Percentiles rank a stretch among this genome's conserved stretches.
These are phyloP conservation scores for Pavo muticus DNA, from an alignment of 2,113 vertebrate genomes.

Conservation along the genomic window DNA sequence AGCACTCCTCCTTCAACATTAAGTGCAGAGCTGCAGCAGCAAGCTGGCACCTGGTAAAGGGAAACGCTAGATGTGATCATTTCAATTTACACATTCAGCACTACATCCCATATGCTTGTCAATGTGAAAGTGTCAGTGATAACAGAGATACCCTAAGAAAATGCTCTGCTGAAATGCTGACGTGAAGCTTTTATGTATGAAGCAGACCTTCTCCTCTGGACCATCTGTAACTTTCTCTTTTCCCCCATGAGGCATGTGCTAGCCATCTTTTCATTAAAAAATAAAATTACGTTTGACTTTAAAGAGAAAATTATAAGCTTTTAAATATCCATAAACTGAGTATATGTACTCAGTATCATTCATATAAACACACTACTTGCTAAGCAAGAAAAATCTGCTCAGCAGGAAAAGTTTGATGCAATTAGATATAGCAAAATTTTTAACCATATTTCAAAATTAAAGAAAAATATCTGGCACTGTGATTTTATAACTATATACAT, in stretches of 20 bases:
- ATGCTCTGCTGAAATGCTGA: slow-evolving; percentile 78
- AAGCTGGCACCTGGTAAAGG: slow-evolving; percentile 80
- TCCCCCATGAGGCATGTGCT: slow-evolving; percentile 56
- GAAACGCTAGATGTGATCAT: slow-evolving; percentile 82
- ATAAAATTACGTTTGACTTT: not conserved
- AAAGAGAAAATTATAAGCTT: slow-evolving; percentile 12
- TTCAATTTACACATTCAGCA: slow-evolving; percentile 86
- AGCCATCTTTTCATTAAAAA: slow-evolving; percentile 41
- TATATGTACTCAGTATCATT: slow-evolving; percentile 4
- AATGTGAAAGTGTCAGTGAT: slow-evolving; percentile 82
- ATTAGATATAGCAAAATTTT: not conserved
- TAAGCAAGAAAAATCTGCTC: slow-evolving; percentile 47
- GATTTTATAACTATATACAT: not conserved
- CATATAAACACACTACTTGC: not conserved
- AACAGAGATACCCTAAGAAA: slow-evolving; percentile 80
- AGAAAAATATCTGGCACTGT: not conserved
- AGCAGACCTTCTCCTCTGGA: slow-evolving; percentile 71
- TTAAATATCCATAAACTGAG: slow-evolving; percentile 28
- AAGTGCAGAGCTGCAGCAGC: slow-evolving; percentile 72
- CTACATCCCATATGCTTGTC: slow-evolving; percentile 83
- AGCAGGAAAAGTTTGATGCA: not conserved
- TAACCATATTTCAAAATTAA: slow-evolving; percentile 15
- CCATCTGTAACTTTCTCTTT: slow-evolving; percentile 71
- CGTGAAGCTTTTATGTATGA: slow-evolving; percentile 74
- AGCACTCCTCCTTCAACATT: slow-evolving; percentile 70